phyloP scores from a whole-genome alignment of 2,888 invertebrate genomes.

The Tetrapedia diversipes region DNA sequence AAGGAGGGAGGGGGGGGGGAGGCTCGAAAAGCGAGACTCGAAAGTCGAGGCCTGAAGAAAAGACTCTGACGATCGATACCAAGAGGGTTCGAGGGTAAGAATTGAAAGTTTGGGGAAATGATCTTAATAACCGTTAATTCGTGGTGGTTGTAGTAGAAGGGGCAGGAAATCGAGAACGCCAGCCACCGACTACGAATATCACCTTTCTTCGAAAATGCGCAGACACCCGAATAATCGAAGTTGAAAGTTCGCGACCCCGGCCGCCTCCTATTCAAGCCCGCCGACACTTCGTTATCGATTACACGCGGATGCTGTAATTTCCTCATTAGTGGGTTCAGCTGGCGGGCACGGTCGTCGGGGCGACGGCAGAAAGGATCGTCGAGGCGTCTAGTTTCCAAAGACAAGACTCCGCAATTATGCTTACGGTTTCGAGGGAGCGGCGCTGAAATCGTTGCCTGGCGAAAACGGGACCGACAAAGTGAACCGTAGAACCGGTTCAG shows the following conservation, averaged over 20 bases:
- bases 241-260: conserved; percentile 12
- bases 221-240: conserved; percentile 35
- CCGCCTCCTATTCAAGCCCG: conserved; percentile 19
- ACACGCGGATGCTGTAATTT: conserved; percentile 62
- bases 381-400: conserved; percentile 68
- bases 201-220: neutral
- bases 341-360: neutral
- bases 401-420: conserved; percentile 80
- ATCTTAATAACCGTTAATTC: too few relatives aligned
- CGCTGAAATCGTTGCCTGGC: conserved; percentile 40
- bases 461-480: conserved; percentile 13
- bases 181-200: conserved; percentile 1
- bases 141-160: too few relatives aligned
- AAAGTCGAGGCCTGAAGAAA: too few relatives aligned
- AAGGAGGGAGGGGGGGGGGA: too few relatives aligned
- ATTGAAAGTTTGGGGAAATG: too few relatives aligned
- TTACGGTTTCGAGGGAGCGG: conserved; percentile 59
- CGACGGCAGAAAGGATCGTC: conserved; percentile 55
- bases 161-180: neutral
- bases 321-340: conserved; percentile 60
- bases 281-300: conserved; percentile 62
- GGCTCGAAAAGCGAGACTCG: too few relatives aligned
- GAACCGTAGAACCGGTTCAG: conserved; percentile 13
- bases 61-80: too few relatives aligned
- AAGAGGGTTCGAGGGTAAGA: too few relatives aligned